Evolutionary conservation across 1,140 invertebrate species (phyloP).

Genomic region (Drosophila sp.): DNA sequence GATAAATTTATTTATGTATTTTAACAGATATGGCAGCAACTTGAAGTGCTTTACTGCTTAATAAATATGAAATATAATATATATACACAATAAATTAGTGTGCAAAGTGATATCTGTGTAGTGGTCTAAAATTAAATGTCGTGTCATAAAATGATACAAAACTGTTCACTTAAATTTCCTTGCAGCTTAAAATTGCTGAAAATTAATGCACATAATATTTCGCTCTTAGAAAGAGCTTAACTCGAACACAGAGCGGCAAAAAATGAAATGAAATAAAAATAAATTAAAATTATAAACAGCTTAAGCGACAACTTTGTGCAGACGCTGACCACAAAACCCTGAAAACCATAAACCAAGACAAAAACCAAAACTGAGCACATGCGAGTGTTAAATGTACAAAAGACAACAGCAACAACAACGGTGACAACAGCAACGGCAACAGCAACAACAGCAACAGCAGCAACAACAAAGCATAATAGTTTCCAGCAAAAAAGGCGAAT

Average conservation of each 20-base stretch:
- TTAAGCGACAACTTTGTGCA: constrained; percentile 65
- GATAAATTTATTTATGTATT: too few relatives aligned
- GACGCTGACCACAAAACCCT: constrained; percentile 21
- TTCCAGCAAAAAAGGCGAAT: constrained; percentile 55
- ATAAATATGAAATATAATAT: too few relatives aligned
- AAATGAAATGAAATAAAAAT: constrained; percentile 43
- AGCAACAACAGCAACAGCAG: background rate
- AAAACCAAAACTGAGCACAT: constrained; percentile 46
- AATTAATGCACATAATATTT: constrained; percentile 42
- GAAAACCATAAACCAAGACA: constrained; percentile 77
- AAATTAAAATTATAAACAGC: constrained; percentile 74
- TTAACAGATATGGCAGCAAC: too few relatives aligned
- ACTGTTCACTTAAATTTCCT: constrained; percentile 5
- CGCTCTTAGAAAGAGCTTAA: constrained; percentile 55
- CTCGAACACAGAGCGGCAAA: constrained; percentile 5
- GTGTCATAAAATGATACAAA: background rate
- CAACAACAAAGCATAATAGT: constrained; percentile 10
- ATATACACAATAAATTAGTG: too few relatives aligned
- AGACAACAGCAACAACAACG: constrained; percentile 12
- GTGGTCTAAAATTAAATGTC: background rate
- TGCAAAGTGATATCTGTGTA: background rate
- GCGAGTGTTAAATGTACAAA: constrained; percentile 2
- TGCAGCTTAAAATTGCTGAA: constrained; percentile 26
- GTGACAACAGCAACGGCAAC: background rate
- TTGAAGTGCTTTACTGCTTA: too few relatives aligned